Evolutionary conservation across 2,888 invertebrate genomes (phyloP).

Genomic region (Aspidiotus destructor): DNA sequence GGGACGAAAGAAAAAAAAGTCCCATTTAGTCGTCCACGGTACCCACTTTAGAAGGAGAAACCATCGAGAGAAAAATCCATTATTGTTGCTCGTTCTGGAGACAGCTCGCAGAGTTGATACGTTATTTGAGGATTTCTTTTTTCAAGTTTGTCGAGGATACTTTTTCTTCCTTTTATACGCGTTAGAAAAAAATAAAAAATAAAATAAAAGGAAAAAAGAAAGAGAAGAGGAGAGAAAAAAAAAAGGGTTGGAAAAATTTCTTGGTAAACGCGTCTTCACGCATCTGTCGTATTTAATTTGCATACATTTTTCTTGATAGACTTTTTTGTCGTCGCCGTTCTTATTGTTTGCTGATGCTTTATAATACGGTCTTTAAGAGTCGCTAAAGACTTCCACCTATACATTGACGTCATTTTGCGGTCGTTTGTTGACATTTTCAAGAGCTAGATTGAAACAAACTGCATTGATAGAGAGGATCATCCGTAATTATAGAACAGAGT

Average conservation of each 20-base stretch:
- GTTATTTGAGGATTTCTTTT: not conserved
- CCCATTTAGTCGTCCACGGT: not conserved
- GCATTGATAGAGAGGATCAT: not conserved
- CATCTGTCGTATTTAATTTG: slow-evolving; percentile 4
- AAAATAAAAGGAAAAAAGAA: too few species aligned
- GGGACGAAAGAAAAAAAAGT: not conserved
- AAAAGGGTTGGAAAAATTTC: not conserved
- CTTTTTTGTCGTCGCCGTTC: not conserved
- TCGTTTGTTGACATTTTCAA: slow-evolving; percentile 4
- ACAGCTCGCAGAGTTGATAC: not conserved
- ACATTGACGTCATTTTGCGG: not conserved
- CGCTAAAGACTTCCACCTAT: not conserved
- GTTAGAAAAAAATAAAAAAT: too few species aligned
- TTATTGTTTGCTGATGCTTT: slow-evolving; percentile 4
- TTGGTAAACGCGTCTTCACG: not conserved
- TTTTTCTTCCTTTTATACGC: not conserved
- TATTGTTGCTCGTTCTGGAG: not conserved
- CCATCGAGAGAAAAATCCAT: not conserved
- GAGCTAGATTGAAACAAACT: not conserved
- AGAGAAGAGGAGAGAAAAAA: too few species aligned
- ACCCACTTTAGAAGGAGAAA: not conserved
- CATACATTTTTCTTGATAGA: slow-evolving; percentile 4
- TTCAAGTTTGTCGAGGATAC: not conserved
- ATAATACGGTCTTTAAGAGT: slow-evolving; percentile 4
- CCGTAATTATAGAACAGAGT: not conserved